These are phyloP conservation scores for Junonia oenone DNA, from an alignment of 2,888 invertebrate species.

Conservation along the genomic window DNA sequence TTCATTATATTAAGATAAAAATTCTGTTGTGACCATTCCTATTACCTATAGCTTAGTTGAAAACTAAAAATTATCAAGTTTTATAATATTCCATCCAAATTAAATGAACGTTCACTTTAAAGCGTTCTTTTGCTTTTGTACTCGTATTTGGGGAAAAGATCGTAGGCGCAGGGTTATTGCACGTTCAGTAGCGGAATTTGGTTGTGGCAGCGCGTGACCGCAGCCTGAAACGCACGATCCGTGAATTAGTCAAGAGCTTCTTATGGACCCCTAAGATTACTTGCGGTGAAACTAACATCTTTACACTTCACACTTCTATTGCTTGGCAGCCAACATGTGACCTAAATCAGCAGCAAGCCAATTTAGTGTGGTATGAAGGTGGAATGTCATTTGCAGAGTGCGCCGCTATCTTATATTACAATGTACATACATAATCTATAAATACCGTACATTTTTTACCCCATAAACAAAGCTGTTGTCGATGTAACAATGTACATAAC, in stretches of 20 bases:
- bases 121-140: slow-evolving; percentile 13
- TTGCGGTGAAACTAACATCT: slow-evolving; percentile 61
- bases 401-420: slow-evolving; percentile 64
- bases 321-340: slow-evolving; percentile 63
- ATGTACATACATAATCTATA: slow-evolving; percentile 48
- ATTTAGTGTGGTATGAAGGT: slow-evolving; percentile 59
- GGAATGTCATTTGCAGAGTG: slow-evolving; percentile 61
- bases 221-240: slow-evolving; percentile 62
- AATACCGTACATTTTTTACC: neutral
- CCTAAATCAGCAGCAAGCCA: slow-evolving; percentile 62
- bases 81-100: neutral
- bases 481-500: neutral
- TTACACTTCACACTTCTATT: slow-evolving; percentile 57
- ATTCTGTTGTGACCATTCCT: neutral
- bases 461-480: neutral
- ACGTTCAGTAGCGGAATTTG: slow-evolving; percentile 58
- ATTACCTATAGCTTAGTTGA: too few relatives aligned
- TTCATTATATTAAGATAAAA: too few relatives aligned
- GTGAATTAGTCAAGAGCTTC: slow-evolving; percentile 65
- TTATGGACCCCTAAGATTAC: slow-evolving; percentile 57
- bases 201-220: slow-evolving; percentile 62
- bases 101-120: slow-evolving; percentile 22
- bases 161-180: slow-evolving; percentile 32
- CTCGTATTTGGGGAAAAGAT: slow-evolving; percentile 21
- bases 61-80: neutral